Conservation (phyloP, 2,113 vertebrate species). For the Callipepla squamata region DNA sequence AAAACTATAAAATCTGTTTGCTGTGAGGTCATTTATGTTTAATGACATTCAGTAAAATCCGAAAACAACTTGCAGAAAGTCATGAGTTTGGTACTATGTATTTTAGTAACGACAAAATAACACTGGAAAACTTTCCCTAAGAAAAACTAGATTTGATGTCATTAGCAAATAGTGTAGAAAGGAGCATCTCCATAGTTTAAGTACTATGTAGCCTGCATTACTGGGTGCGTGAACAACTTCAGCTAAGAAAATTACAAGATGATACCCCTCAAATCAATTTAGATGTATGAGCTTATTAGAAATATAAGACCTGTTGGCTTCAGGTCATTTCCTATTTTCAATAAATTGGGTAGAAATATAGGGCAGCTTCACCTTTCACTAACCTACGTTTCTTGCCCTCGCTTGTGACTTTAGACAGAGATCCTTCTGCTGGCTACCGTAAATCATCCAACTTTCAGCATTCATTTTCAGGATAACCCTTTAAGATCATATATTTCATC, state of each 20-base stretch:
- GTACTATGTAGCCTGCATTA: not conserved
- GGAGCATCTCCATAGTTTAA: not conserved
- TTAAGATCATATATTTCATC: not conserved
- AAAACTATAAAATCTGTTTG: not conserved
- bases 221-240: not conserved
- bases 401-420: not conserved
- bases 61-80: conserved; percentile 11
- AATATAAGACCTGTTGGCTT: not conserved
- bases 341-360: not conserved
- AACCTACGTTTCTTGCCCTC: not conserved
- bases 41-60: conserved; percentile 16
- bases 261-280: not conserved
- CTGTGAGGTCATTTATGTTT: not conserved
- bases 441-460: not conserved
- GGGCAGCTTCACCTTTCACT: not conserved
- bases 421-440: not conserved
- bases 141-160: not conserved
- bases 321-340: not conserved
- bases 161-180: not conserved
- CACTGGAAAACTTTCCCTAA: not conserved
- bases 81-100: not conserved
- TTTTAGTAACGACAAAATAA: not conserved
- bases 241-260: not conserved
- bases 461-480: not conserved
- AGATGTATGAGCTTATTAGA: not conserved